Conservation (phyloP, 2,888 invertebrate species). For the Tolmerus cingulatus region DNA sequence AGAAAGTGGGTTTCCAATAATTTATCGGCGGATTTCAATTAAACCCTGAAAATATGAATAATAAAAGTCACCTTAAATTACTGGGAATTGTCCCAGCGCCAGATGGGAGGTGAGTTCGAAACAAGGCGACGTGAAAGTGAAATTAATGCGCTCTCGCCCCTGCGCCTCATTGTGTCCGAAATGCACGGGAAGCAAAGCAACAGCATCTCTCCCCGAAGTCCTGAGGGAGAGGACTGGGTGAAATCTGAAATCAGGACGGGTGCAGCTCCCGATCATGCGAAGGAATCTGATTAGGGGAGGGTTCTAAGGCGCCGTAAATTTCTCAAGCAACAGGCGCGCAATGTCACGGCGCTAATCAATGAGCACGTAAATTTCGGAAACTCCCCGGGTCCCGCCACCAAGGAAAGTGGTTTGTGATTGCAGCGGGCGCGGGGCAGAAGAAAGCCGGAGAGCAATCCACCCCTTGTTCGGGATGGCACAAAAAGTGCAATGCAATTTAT, state of each 20-base stretch:
- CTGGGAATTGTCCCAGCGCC: conserved; percentile 37
- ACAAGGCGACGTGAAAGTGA: conserved; percentile 28
- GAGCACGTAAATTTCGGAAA: conserved; percentile 47
- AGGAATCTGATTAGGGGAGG: background rate
- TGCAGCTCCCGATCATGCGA: background rate
- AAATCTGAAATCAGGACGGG: background rate
- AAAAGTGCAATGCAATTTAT: background rate
- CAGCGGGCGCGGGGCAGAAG: background rate
- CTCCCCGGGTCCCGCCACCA: background rate
- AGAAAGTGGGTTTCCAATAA: conserved; percentile 38
- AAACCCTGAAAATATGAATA: conserved; percentile 49
- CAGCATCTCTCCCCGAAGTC: background rate
- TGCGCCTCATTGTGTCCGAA: conserved; percentile 23
- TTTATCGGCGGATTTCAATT: conserved; percentile 48
- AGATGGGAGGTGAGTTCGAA: conserved; percentile 31
- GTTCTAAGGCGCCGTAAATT: conserved; percentile 43
- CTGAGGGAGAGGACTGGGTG: background rate
- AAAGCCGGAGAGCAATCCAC: background rate
- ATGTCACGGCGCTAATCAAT: conserved; percentile 49
- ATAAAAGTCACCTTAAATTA: conserved; percentile 50
- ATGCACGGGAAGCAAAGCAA: conserved; percentile 21
- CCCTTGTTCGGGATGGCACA: background rate
- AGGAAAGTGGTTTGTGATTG: background rate
- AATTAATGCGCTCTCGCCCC: conserved; percentile 28
- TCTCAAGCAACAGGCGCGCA: conserved; percentile 44